phyloP scores from a whole-genome alignment of 2,888 invertebrate genomes.

The Lasioglossum figueresi region DNA sequence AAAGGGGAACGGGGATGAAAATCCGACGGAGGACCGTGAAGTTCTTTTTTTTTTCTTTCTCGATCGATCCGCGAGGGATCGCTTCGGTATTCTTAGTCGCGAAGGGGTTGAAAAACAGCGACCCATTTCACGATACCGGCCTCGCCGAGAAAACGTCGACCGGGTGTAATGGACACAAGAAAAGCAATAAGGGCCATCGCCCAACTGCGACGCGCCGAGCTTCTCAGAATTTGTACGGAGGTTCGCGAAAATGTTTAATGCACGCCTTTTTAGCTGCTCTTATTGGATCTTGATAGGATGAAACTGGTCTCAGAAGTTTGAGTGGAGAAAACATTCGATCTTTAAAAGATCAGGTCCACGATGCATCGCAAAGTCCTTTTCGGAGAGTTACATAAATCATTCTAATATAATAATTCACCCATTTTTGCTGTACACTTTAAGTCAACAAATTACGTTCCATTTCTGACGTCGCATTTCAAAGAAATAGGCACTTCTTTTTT shows the following conservation, averaged over 20 bases:
- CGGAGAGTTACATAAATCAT: too few relatives aligned
- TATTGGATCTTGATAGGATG: not conserved
- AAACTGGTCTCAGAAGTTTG: not conserved
- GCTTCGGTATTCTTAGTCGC: constrained; percentile 17
- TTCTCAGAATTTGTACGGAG: not conserved
- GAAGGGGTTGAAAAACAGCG: constrained; percentile 16
- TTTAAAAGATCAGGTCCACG: not conserved
- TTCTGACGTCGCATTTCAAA: not conserved
- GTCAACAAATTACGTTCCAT: not conserved
- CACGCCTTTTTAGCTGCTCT: not conserved
- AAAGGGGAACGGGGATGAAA: constrained; percentile 19
- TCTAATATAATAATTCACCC: too few relatives aligned
- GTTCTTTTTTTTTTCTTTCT: constrained; percentile 21
- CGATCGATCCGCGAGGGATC: constrained; percentile 29
- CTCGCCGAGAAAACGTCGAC: constrained; percentile 12
- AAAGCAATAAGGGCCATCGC: constrained; percentile 11
- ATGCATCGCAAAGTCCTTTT: too few relatives aligned
- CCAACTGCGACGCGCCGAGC: not conserved
- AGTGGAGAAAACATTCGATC: not conserved
- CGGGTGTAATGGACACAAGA: constrained; percentile 51
- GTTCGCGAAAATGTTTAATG: not conserved
- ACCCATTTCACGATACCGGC: not conserved
- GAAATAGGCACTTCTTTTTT: too few relatives aligned
- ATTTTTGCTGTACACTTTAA: too few relatives aligned
- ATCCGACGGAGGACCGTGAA: constrained; percentile 12